These are phyloP conservation scores for Harpegnathos saltator DNA, from an alignment of 1,140 invertebrate species.

Conservation along the genomic window DNA sequence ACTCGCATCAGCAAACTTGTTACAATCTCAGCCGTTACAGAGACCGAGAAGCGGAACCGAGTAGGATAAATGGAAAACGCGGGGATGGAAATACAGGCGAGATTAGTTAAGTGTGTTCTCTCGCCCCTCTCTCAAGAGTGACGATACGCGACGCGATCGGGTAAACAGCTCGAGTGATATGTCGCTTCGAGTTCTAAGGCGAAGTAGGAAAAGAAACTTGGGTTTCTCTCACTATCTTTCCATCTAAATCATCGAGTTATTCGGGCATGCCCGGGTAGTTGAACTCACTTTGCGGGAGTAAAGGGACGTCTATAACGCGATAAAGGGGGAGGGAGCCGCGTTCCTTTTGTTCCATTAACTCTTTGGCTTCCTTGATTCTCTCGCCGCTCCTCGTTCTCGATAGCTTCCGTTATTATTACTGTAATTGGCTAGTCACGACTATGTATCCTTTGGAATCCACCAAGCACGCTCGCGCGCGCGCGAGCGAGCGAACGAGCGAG, in stretches of 20 bases:
- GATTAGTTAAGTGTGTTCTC: conserved; percentile 47
- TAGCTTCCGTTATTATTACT: conserved; percentile 42
- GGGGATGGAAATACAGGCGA: conserved; percentile 27
- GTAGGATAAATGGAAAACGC: background rate
- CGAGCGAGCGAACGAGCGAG: too few species aligned
- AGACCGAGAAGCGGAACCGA: conserved; percentile 22
- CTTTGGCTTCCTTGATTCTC: conserved; percentile 25
- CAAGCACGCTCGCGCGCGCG: background rate
- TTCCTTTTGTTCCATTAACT: conserved; percentile 51
- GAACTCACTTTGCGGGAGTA: conserved; percentile 29
- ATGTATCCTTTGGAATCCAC: conserved; percentile 9
- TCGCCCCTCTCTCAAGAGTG: background rate
- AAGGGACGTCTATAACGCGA: conserved; percentile 31
- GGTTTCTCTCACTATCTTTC: conserved; percentile 29
- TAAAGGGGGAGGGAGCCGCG: background rate
- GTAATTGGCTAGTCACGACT: conserved; percentile 37
- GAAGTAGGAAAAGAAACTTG: conserved; percentile 41
- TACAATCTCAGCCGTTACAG: conserved; percentile 37
- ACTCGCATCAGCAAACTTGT: conserved; percentile 61
- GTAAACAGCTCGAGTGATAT: conserved; percentile 66
- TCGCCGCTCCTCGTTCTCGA: background rate
- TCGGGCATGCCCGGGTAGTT: conserved; percentile 29
- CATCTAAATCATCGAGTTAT: conserved; percentile 64
- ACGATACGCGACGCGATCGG: conserved; percentile 41
- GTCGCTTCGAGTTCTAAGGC: conserved; percentile 11